Evolutionary conservation across 2,888 invertebrate species (phyloP), one percentile per base, ranked within the genome.

Genomic region (Odontocolon sp.): DNA sequence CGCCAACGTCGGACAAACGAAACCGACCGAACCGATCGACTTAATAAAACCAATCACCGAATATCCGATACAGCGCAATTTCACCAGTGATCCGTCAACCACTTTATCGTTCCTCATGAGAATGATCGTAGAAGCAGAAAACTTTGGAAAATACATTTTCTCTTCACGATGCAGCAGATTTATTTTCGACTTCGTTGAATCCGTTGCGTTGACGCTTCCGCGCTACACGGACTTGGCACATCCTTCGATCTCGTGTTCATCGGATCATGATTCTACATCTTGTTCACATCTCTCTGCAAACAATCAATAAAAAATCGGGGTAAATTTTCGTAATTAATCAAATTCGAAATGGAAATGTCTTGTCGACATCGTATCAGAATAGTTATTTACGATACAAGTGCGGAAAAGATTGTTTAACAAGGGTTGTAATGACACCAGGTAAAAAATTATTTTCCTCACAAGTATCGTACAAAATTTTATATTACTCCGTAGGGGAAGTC

Each of bases 241-340:
- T n/a, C 57, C 63, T 31, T 57, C 56, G 28, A 52, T 68, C 63
- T 77, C 63, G 63, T 68, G 72, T n/a, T 47, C 28, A 31, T 33
- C n/a, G 31, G 31, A 4, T 28, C 6, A 4, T n/a, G n/a, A n/a
- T n/a, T n/a, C n/a, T n/a, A n/a, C n/a, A n/a, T n/a, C n/a, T n/a
- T n/a, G n/a, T n/a, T n/a, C n/a, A n/a, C n/a, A n/a, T n/a, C n/a
- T n/a, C n/a, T n/a, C n/a, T n/a, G n/a, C n/a, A n/a, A n/a, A n/a
- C n/a, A n/a, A n/a, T n/a, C n/a, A n/a, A n/a, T n/a, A n/a, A n/a
- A n/a, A n/a, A n/a, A n/a, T n/a, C n/a, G n/a, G n/a, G n/a, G n/a
- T n/a, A n/a, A n/a, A n/a, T n/a, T n/a, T n/a, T n/a, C n/a, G n/a
- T n/a, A n/a, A n/a, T n/a, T n/a, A n/a, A n/a, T n/a, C n/a, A n/a